Evolutionary conservation across 2,797 vertebrate genomes (phyloP).

Genomic region (Hipposideros larvatus): DNA sequence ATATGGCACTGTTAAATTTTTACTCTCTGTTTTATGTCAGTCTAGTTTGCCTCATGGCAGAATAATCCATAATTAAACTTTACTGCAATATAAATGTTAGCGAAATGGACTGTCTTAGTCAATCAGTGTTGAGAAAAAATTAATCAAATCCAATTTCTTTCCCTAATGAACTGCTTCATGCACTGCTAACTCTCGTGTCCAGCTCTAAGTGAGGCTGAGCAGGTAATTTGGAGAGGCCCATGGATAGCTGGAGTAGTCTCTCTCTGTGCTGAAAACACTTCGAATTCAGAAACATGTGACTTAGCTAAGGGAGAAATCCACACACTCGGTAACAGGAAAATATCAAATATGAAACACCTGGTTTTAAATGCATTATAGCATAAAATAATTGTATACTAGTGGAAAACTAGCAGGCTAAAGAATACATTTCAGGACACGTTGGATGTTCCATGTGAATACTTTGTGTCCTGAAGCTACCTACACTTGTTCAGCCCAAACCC

Average conservation of each 20-base stretch:
- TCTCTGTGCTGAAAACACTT: neutral
- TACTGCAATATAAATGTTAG: conserved; percentile 80
- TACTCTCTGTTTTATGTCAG: conserved; percentile 81
- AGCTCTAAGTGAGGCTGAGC: neutral
- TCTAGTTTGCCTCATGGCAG: conserved; percentile 78
- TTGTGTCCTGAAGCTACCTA: neutral
- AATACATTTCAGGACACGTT: neutral
- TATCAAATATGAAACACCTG: neutral
- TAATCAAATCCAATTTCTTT: conserved; percentile 81
- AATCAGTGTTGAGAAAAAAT: conserved; percentile 83
- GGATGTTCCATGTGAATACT: neutral
- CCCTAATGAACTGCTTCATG: conserved; percentile 79
- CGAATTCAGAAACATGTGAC: neutral
- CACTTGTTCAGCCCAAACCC: neutral
- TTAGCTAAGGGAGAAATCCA: neutral
- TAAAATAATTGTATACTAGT: neutral
- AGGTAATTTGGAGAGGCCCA: conserved; percentile 12
- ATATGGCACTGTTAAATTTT: conserved; percentile 71
- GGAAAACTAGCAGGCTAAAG: neutral
- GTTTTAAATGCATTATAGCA: neutral
- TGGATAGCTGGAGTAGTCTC: neutral
- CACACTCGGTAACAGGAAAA: neutral
- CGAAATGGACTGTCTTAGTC: conserved; percentile 85
- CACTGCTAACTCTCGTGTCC: neutral
- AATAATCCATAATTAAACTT: conserved; percentile 83